Percentiles rank a stretch among this genome's conserved stretches.
Evolutionary conservation across 2,113 vertebrate species (phyloP).

Genomic region (Heterocephalus glaber): DNA sequence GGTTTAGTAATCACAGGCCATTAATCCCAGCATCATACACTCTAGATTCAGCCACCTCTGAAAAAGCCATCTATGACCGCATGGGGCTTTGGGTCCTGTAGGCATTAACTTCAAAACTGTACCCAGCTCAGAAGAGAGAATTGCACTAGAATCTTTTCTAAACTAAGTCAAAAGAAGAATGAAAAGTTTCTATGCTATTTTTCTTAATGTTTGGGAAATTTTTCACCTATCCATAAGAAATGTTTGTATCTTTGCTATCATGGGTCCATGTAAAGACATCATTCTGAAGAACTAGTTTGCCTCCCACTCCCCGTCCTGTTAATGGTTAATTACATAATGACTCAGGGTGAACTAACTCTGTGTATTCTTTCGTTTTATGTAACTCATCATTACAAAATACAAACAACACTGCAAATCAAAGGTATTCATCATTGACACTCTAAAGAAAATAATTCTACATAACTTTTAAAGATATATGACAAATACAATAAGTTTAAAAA

Average conservation of each 20-base stretch:
- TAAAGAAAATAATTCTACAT: slow-evolving; percentile 51
- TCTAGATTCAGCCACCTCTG: too few species aligned
- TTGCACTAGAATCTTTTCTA: neutral
- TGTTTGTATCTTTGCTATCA: neutral
- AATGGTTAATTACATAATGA: slow-evolving; percentile 26
- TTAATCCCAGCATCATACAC: too few species aligned
- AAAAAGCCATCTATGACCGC: too few species aligned
- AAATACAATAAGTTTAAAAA: slow-evolving; percentile 47
- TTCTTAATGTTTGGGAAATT: neutral
- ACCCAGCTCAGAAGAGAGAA: neutral
- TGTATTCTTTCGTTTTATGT: slow-evolving; percentile 52
- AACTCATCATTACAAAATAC: slow-evolving; percentile 62
- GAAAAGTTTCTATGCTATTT: neutral
- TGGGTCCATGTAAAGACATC: neutral
- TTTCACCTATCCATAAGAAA: neutral
- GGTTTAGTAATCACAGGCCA: too few species aligned
- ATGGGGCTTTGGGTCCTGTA: neutral
- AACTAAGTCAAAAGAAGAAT: slow-evolving; percentile 10
- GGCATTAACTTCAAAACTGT: slow-evolving; percentile 20
- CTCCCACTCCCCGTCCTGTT: neutral
- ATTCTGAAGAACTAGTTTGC: neutral
- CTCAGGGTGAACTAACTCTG: neutral
- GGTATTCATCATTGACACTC: slow-evolving; percentile 7
- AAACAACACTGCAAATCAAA: slow-evolving; percentile 44
- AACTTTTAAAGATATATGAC: slow-evolving; percentile 61